Evolutionary conservation across 2,113 vertebrate species (phyloP).

Genomic region (Sinocyclocheilus maitianheensis): DNA sequence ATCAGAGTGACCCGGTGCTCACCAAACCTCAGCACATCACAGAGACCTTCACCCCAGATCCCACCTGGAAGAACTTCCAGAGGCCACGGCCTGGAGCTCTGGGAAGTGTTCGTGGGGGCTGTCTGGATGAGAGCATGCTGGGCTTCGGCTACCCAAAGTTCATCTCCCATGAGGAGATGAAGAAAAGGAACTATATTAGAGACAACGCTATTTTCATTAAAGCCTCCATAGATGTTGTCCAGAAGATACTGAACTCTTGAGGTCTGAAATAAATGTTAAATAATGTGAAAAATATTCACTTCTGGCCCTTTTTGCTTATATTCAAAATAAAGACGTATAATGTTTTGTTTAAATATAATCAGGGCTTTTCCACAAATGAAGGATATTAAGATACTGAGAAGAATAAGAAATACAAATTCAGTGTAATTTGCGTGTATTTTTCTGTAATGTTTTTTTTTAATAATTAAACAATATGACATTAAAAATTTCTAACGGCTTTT

Average conservation of each 20-base stretch:
- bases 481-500: neutral
- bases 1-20: constrained; percentile 96
- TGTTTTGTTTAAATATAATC: neutral
- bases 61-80: constrained; percentile 99
- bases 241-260: constrained; percentile 89
- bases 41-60: constrained; percentile 96
- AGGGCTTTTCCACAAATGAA: neutral
- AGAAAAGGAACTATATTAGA: constrained; percentile 94
- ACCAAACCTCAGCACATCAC: constrained; percentile 97
- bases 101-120: constrained; percentile 73
- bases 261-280: neutral
- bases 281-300: constrained; percentile 35
- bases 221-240: constrained; percentile 94
- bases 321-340: neutral
- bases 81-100: constrained; percentile 81
- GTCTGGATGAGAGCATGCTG: constrained; percentile 93
- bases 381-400: neutral
- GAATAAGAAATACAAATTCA: neutral
- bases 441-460: neutral
- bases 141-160: constrained; percentile 98
- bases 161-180: constrained; percentile 97
- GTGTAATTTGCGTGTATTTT: neutral
- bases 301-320: neutral
- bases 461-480: neutral
- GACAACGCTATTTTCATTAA: constrained; percentile 95